These are phyloP conservation scores for Coranthus polyacanthus DNA, from an alignment of 2,797 vertebrate species.

Conservation along the genomic window DNA sequence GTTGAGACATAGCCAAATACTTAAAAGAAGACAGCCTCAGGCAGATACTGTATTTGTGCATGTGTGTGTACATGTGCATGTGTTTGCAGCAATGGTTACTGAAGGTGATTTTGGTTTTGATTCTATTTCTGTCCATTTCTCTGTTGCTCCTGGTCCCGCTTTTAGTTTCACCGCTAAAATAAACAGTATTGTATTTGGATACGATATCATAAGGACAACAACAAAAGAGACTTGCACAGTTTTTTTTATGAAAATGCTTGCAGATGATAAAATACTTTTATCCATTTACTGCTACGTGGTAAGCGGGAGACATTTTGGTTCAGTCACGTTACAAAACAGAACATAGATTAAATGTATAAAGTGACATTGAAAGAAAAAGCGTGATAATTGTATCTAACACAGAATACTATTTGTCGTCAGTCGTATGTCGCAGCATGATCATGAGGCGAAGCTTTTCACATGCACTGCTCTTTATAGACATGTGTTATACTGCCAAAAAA, in stretches of 20 bases:
- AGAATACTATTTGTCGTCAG: neutral
- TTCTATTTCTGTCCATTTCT: constrained; percentile 49
- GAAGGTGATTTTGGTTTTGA: constrained; percentile 62
- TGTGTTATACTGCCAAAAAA: neutral
- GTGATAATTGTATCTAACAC: neutral
- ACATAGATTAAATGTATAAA: neutral
- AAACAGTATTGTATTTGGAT: constrained; percentile 34
- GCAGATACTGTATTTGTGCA: constrained; percentile 51
- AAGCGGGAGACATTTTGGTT: constrained; percentile 6
- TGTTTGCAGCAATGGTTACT: constrained; percentile 25
- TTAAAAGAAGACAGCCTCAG: constrained; percentile 69
- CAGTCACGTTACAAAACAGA: neutral
- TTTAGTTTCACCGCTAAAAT: constrained; percentile 43
- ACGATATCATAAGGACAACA: constrained; percentile 1
- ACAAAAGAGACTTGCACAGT: neutral
- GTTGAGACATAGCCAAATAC: constrained; percentile 67
- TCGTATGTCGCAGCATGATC: neutral
- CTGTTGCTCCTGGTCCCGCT: constrained; percentile 25
- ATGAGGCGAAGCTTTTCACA: neutral
- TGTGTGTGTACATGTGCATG: constrained; percentile 7
- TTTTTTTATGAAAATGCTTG: constrained; percentile 5
- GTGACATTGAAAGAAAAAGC: neutral
- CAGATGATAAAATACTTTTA: constrained; percentile 9
- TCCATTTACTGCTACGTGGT: neutral
- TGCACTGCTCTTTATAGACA: constrained; percentile 8